Evolutionary conservation across 2,888 invertebrate genomes (phyloP).

Genomic region (Petrolisthes cinctipes): DNA sequence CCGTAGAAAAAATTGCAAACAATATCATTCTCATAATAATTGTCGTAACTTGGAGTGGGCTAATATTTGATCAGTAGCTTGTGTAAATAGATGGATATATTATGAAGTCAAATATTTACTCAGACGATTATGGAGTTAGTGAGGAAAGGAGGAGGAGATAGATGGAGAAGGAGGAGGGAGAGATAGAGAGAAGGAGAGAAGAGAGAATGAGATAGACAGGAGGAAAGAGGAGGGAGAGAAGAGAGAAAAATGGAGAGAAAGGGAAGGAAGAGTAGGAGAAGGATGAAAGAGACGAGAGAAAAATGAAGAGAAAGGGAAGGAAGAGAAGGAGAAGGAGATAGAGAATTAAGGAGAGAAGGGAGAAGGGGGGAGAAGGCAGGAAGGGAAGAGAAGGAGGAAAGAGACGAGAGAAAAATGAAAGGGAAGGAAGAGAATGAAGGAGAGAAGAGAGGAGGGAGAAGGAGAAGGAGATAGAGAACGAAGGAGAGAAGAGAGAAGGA

Average conservation of each 20-base stretch:
- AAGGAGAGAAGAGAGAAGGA: neutral
- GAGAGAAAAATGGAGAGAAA: too few species aligned
- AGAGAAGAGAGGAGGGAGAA: neutral
- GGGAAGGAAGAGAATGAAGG: neutral
- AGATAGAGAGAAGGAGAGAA: too few species aligned
- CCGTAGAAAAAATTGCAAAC: too few species aligned
- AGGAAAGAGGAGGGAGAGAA: neutral
- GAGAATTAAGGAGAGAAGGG: neutral
- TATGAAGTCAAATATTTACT: too few species aligned
- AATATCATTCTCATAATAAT: too few species aligned
- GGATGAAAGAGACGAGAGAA: neutral
- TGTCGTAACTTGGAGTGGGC: too few species aligned
- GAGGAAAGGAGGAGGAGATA: too few species aligned
- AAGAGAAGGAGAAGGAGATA: neutral
- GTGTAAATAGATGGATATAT: too few species aligned
- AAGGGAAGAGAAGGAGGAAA: neutral
- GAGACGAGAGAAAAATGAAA: neutral
- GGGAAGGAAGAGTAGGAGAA: too few species aligned
- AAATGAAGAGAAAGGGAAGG: neutral
- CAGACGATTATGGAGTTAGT: too few species aligned
- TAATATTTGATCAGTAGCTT: too few species aligned
- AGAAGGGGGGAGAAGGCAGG: neutral
- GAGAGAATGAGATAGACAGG: constrained; percentile 5
- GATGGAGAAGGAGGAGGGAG: too few species aligned
- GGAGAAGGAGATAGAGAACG: neutral